phyloP scores from a whole-genome alignment of 1,140 invertebrate genomes.

The Plodia interpunctella region DNA sequence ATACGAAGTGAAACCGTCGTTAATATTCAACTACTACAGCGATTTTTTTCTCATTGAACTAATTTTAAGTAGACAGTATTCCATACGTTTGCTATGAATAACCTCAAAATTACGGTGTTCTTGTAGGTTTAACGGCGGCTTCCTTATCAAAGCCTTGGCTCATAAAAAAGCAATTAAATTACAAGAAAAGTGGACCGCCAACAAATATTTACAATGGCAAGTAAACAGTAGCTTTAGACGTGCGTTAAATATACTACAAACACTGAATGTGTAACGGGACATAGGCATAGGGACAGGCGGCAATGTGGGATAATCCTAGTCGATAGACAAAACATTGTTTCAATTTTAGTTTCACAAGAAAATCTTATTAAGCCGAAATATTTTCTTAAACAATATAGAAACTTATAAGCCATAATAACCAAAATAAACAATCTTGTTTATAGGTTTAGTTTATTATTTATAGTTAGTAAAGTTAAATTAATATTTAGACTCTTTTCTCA shows the following conservation, averaged over 20 bases:
- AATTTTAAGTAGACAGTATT: background rate
- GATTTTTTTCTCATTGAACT: background rate
- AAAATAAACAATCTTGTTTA: no score
- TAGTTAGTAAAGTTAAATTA: no score
- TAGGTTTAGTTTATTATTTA: no score
- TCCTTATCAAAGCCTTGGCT: background rate
- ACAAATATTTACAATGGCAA: conserved; percentile 66
- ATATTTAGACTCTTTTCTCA: no score
- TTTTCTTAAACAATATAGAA: no score
- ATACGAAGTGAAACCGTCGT: no score
- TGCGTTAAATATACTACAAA: background rate
- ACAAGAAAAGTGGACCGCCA: conserved; percentile 17
- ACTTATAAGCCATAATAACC: no score
- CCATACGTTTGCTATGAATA: background rate
- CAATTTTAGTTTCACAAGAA: no score
- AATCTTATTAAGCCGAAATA: no score
- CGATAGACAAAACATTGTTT: no score
- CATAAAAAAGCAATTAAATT: conserved; percentile 3
- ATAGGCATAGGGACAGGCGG: background rate
- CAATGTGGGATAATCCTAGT: background rate
- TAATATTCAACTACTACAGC: no score
- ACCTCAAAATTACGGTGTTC: background rate
- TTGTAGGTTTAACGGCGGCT: background rate
- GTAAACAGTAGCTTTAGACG: conserved; percentile 71
- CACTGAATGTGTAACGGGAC: background rate